Evolutionary conservation across 2,113 vertebrate species (phyloP).

Genomic region (Acanthochromis polyacanthus): DNA sequence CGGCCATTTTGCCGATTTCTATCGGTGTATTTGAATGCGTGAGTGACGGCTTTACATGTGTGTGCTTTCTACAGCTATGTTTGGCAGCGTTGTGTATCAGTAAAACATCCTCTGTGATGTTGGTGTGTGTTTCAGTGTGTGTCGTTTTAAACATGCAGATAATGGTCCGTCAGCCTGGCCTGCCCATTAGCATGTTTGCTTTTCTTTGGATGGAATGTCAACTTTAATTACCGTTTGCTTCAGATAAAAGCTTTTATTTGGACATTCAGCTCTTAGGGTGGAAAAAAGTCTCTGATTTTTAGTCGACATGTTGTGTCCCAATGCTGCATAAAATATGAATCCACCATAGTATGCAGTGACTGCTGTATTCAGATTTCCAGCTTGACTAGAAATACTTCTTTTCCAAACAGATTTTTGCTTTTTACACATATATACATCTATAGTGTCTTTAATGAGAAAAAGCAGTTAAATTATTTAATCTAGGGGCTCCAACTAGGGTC

Average conservation of each 20-base stretch:
- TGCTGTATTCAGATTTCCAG: no score
- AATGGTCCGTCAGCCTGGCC: neutral
- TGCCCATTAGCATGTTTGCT: conserved; percentile 27
- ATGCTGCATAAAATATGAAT: neutral
- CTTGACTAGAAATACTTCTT: neutral
- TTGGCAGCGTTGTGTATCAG: no score
- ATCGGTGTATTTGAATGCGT: conserved; percentile 27
- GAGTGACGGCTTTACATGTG: neutral
- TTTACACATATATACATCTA: no score
- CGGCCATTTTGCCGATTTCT: neutral
- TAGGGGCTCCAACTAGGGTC: no score
- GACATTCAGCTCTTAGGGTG: neutral
- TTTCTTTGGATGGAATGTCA: conserved; percentile 20
- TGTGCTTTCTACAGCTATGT: neutral
- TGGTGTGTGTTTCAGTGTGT: neutral
- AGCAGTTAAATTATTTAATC: no score
- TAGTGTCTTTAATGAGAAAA: no score
- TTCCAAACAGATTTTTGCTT: neutral
- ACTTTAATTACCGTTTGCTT: neutral
- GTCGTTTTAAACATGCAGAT: neutral
- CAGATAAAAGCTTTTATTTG: neutral
- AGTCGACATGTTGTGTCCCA: conserved; percentile 19
- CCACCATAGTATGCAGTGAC: neutral
- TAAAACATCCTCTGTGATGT: neutral
- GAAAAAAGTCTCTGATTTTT: neutral